phyloP scores from a whole-genome alignment of 2,797 vertebrate species.

The Channa striata region DNA sequence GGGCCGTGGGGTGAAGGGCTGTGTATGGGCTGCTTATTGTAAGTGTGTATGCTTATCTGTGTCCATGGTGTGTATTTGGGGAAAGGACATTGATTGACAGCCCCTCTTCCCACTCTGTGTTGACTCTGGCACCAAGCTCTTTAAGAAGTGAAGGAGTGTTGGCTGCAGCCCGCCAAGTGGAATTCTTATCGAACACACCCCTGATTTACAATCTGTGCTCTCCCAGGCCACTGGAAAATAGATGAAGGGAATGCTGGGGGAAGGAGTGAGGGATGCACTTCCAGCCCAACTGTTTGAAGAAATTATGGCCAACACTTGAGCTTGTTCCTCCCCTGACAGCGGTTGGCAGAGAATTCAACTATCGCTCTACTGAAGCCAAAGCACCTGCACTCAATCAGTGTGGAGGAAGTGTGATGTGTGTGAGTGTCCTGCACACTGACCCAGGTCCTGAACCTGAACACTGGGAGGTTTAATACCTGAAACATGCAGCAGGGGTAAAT shows the following conservation, averaged over 20 bases:
- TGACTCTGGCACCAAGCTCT: constrained; percentile 48
- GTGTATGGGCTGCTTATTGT: not conserved
- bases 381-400: constrained; percentile 66
- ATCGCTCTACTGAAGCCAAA: constrained; percentile 58
- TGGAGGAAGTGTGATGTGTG: constrained; percentile 40
- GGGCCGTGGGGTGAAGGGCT: constrained; percentile 13
- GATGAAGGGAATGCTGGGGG: constrained; percentile 8
- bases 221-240: constrained; percentile 7
- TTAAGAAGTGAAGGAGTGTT: constrained; percentile 64
- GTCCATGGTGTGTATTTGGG: constrained; percentile 32
- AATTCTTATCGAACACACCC: constrained; percentile 60
- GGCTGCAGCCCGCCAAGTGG: constrained; percentile 45
- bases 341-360: constrained; percentile 59
- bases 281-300: constrained; percentile 56
- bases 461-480: constrained; percentile 60
- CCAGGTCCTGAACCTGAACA: constrained; percentile 40
- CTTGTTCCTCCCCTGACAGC: constrained; percentile 54
- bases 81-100: constrained; percentile 45
- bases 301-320: constrained; percentile 56
- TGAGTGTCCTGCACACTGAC: constrained; percentile 37
- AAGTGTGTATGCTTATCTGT: constrained; percentile 34
- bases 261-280: constrained; percentile 34
- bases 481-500: constrained; percentile 40
- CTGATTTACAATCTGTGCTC: constrained; percentile 71
- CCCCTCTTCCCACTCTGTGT: not conserved